These are phyloP conservation scores for Achlya flavicornis DNA, from an alignment of 2,888 invertebrate genomes.

Conservation along the genomic window DNA sequence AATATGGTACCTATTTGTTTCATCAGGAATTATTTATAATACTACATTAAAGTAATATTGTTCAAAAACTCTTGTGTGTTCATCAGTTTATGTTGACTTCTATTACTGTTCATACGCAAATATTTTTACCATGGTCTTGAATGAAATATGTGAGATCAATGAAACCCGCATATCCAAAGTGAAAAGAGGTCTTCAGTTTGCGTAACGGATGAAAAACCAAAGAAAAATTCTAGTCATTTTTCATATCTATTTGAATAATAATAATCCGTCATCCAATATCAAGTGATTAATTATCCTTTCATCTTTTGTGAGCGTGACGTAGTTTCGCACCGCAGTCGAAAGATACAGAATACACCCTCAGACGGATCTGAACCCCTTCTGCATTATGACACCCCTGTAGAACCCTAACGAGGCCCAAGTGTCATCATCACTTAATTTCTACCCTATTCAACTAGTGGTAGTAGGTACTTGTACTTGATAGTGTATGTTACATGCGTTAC, in stretches of 20 bases:
- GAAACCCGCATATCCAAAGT: no score
- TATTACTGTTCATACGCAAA: no score
- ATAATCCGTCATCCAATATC: neutral
- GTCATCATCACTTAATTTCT: slow-evolving; percentile 34
- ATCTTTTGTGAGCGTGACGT: neutral
- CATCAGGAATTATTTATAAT: no score
- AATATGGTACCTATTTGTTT: no score
- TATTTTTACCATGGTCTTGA: no score
- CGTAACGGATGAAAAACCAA: no score
- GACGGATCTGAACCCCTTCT: slow-evolving; percentile 23
- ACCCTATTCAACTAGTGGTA: slow-evolving; percentile 7
- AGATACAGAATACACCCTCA: slow-evolving; percentile 3
- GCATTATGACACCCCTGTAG: slow-evolving; percentile 34
- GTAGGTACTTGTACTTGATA: neutral
- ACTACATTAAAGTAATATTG: no score
- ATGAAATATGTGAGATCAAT: no score
- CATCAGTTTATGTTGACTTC: no score
- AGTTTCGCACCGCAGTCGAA: neutral
- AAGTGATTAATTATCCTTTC: neutral
- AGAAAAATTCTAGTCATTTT: no score
- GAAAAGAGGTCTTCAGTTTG: no score
- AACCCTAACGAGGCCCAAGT: slow-evolving; percentile 29
- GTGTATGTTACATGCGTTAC: neutral
- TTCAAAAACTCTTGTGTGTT: no score
- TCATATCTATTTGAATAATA: neutral